Conservation (phyloP, 1,140 invertebrate species). For the Epicauta chinensis region DNA sequence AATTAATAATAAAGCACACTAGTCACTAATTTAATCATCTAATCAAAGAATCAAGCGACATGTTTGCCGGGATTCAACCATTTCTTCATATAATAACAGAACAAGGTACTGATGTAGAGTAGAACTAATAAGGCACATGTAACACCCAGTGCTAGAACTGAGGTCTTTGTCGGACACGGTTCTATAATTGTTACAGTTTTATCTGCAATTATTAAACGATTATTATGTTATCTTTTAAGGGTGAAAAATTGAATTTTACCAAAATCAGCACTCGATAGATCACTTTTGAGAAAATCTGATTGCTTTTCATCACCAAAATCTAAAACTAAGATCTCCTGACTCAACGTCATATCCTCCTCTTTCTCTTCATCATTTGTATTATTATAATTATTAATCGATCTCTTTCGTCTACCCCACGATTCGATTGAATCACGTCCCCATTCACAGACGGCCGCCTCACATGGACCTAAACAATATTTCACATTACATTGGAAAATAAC, state of each 20-base stretch:
- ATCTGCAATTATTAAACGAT: slow-evolving; percentile 52
- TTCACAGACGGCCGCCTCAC: slow-evolving; percentile 87
- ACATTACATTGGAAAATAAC: slow-evolving; percentile 97
- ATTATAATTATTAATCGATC: slow-evolving; percentile 56
- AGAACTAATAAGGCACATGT: slow-evolving; percentile 83
- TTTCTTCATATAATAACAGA: slow-evolving; percentile 87
- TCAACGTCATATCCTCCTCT: slow-evolving; percentile 86
- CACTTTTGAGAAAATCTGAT: slow-evolving; percentile 69
- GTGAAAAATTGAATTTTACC: slow-evolving; percentile 41
- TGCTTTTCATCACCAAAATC: slow-evolving; percentile 87
- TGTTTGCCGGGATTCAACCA: slow-evolving; percentile 79
- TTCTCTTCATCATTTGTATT: slow-evolving; percentile 52
- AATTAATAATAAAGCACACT: too few species aligned
- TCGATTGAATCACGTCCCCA: slow-evolving; percentile 82
- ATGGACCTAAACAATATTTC: slow-evolving; percentile 91
- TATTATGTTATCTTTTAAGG: too few species aligned
- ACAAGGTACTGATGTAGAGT: slow-evolving; percentile 83
- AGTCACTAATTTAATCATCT: too few species aligned
- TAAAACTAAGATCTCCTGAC: slow-evolving; percentile 86
- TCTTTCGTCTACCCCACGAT: slow-evolving; percentile 82
- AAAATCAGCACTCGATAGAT: slow-evolving; percentile 67
- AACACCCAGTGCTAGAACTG: slow-evolving; percentile 79
- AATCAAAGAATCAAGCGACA: slow-evolving; percentile 49
- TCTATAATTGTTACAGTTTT: slow-evolving; percentile 81
- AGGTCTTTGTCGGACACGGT: slow-evolving; percentile 84